A percentile compares a stretch with the other conserved stretches of the same genome.
Evolutionary conservation across 2,888 invertebrate species (phyloP).

Genomic region (Lepidocyrtinus sp.): DNA sequence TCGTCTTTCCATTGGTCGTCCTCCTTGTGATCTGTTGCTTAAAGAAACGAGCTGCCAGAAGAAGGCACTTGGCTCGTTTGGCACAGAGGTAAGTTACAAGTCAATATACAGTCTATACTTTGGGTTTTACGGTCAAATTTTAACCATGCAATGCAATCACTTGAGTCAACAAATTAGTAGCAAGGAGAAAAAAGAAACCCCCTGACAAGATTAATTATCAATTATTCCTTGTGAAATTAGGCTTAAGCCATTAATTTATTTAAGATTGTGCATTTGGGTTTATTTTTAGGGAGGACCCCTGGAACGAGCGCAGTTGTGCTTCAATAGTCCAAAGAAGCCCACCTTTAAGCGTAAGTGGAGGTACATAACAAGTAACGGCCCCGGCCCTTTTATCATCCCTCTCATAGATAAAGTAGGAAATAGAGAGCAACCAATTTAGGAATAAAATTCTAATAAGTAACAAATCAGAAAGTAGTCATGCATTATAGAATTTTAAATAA

Average conservation of each 20-base stretch:
- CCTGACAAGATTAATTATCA: no score
- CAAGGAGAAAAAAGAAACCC: no score
- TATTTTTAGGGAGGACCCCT: constrained; percentile 56
- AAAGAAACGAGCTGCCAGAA: constrained; percentile 85
- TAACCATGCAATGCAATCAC: no score
- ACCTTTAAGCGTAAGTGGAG: constrained; percentile 58
- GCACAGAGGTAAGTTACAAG: constrained; percentile 73
- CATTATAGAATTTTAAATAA: no score
- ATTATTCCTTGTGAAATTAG: no score
- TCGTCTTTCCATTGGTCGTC: constrained; percentile 89
- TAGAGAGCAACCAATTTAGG: not conserved
- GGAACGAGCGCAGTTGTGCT: constrained; percentile 64
- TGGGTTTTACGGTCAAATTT: no score
- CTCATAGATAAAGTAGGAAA: constrained; percentile 29
- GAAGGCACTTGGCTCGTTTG: constrained; percentile 85
- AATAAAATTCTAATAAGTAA: no score
- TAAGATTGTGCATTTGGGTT: no score
- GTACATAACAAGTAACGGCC: constrained; percentile 45
- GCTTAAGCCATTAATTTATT: no score
- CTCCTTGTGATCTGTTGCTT: constrained; percentile 90
- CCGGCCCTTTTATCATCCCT: constrained; percentile 37
- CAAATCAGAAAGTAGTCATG: no score
- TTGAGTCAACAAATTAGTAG: no score
- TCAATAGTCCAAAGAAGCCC: constrained; percentile 62
- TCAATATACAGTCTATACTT: no score